These are phyloP conservation scores for Festucalex cinctus DNA, from an alignment of 2,113 vertebrate genomes.

Conservation along the genomic window DNA sequence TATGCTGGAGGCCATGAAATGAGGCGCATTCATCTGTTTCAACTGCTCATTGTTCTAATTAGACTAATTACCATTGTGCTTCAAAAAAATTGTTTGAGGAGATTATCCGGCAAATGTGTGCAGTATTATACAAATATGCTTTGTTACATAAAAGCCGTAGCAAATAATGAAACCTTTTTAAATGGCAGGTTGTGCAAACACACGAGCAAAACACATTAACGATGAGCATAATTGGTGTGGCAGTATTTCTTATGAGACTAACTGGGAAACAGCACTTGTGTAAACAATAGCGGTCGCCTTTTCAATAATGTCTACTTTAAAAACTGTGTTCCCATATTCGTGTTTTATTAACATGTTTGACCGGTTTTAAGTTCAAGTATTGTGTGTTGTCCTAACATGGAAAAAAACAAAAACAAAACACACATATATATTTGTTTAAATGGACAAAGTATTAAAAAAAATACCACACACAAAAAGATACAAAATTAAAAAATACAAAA, in stretches of 20 bases:
- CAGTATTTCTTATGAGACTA: neutral
- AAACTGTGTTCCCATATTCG: neutral
- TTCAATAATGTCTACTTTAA: neutral
- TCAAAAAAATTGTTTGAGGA: slow-evolving; percentile 4
- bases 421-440: too few relatives aligned
- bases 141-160: neutral
- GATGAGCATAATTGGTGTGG: neutral
- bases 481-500: too few relatives aligned
- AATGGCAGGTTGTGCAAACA: neutral
- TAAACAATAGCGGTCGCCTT: neutral
- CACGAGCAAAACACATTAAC: neutral
- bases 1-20: slow-evolving; percentile 11
- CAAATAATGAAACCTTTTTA: neutral
- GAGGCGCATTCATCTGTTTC: neutral
- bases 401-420: neutral
- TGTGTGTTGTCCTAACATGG: too few relatives aligned
- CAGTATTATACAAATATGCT: neutral
- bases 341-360: neutral
- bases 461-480: too few relatives aligned
- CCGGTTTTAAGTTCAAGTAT: neutral
- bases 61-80: neutral
- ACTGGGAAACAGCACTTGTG: neutral
- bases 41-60: slow-evolving; percentile 1
- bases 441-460: too few relatives aligned
- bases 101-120: neutral